Evolutionary conservation across 2,797 vertebrate genomes (phyloP), one percentile per base, ranked within the genome.

Genomic region (Pseudochirops corinnae): DNA sequence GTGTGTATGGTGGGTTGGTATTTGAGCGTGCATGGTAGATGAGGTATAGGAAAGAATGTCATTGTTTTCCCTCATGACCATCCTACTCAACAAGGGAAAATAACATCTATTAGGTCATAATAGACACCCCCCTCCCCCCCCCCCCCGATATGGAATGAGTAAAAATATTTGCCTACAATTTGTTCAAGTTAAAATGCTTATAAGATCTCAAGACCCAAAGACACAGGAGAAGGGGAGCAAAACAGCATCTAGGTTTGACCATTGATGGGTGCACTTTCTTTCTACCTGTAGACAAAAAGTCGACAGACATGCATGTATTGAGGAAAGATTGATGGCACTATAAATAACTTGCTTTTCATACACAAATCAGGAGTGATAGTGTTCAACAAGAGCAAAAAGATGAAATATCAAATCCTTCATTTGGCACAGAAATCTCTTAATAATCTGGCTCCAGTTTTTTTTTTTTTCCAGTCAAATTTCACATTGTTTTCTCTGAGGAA

Each of bases 1-100:
- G 29, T 31, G 14, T n/a, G 33, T n/a, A 1, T 18, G 5, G 0
- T n/a, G 0, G 4, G 16, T 5, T 33, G 4, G n/a, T n/a, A n/a
- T 39, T 74, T 21, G 33, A 39, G 33, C 39, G 16, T 1, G 18
- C n/a, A 24, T 10, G n/a, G 67, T 24, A 12, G 67, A 39, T 74
- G n/a, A 74, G 2, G 18, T 39, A 39, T 39, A 39, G n/a, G 33
- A 74, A 74, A 39, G 67, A 39, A 74, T 39, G n/a, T 24, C 39
- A 82, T 82, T 82, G 21, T 82, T 46, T 39, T 39, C 67, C 11
- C n/a, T 82, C 39, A 9, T 82, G 18, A 82, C n/a, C n/a, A 82
- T 82, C 18, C 67, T 82, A 46, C 16, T n/a, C 14, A 24, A 24
- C 6, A 46, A 82, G n/a, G 7, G n/a, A 82, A 46, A 82, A 82